Conservation (phyloP, 2,113 vertebrate species). For the Agelaius tricolor region DNA sequence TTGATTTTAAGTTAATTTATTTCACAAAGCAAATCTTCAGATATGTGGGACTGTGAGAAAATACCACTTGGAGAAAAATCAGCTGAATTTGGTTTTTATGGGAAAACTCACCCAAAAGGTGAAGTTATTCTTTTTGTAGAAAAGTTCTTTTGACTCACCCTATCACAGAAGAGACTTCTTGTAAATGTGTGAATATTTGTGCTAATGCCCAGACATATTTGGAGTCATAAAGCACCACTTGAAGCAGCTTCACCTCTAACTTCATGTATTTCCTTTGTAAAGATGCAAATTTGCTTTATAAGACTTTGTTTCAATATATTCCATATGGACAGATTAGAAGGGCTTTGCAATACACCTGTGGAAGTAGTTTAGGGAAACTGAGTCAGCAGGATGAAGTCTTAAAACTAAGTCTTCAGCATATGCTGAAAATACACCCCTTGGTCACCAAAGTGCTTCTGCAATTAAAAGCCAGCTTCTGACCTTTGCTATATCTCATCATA, state of each 20-base stretch:
- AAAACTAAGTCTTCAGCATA: neutral
- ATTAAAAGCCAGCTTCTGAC: neutral
- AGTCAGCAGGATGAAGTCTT: neutral
- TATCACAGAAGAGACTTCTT: neutral
- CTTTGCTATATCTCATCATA: neutral
- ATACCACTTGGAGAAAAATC: neutral
- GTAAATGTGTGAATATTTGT: neutral
- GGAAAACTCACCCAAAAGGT: neutral
- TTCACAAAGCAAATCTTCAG: neutral
- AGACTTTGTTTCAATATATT: neutral
- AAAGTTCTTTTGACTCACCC: neutral
- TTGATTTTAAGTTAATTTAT: constrained; percentile 3
- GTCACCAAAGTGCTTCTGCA: neutral
- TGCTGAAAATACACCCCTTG: neutral
- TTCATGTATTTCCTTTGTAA: neutral
- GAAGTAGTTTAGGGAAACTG: neutral
- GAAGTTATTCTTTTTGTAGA: neutral
- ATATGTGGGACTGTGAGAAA: neutral
- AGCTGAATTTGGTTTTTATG: neutral
- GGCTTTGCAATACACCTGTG: neutral
- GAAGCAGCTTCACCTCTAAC: neutral
- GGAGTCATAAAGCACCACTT: neutral
- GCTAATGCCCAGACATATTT: neutral
- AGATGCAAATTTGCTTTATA: neutral
- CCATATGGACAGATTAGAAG: neutral